phyloP scores from a whole-genome alignment of 2,888 invertebrate species.

The Pollenia griseotomentosa region DNA sequence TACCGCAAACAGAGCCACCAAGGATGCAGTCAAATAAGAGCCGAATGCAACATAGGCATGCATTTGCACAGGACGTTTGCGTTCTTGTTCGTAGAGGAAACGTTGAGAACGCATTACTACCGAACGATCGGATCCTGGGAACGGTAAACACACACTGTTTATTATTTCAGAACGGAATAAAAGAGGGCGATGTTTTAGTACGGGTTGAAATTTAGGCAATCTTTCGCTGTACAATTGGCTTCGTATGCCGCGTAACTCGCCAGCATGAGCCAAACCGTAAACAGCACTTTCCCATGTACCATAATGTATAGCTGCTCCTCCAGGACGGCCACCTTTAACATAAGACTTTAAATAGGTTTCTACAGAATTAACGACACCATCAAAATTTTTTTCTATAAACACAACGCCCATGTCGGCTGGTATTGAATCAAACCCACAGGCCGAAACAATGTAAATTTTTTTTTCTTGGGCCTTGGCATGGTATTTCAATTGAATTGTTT shows the following conservation, averaged over 20 bases:
- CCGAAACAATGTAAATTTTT: conserved; percentile 93
- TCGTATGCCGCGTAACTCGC: conserved; percentile 88
- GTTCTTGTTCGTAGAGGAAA: conserved; percentile 88
- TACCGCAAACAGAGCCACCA: conserved; percentile 86
- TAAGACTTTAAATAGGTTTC: conserved; percentile 88
- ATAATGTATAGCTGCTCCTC: conserved; percentile 87
- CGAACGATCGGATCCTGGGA: conserved; percentile 93
- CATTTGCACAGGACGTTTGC: conserved; percentile 91
- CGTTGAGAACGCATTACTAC: conserved; percentile 93
- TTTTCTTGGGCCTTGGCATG: conserved; percentile 89
- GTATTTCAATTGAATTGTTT: conserved; percentile 93
- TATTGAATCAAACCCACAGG: conserved; percentile 97
- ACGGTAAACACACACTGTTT: conserved; percentile 89
- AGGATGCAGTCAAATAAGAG: conserved; percentile 85
- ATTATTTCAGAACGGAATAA: conserved; percentile 85
- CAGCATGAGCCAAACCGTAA: conserved; percentile 88
- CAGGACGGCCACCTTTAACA: conserved; percentile 77
- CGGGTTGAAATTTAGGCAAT: conserved; percentile 88
- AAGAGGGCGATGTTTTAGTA: conserved; percentile 85
- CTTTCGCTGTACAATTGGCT: conserved; percentile 87
- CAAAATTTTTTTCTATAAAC: conserved; percentile 91
- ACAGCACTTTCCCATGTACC: conserved; percentile 96
- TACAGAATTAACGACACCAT: conserved; percentile 90
- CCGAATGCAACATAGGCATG: conserved; percentile 89
- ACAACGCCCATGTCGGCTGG: conserved; percentile 94